Evolutionary conservation across 1,140 invertebrate genomes (phyloP).

Genomic region (Linepithema humile): DNA sequence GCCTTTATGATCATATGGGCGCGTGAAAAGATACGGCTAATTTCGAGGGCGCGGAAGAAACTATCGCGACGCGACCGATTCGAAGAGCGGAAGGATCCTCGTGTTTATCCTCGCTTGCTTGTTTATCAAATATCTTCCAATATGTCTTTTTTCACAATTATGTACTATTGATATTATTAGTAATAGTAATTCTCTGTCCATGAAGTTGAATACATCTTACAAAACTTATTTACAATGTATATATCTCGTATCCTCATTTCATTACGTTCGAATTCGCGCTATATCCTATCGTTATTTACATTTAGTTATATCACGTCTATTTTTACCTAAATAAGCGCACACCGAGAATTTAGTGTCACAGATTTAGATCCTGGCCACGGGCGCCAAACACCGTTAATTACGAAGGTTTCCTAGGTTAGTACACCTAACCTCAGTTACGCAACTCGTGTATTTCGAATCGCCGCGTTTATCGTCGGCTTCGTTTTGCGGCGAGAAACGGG

Average conservation of each 20-base stretch:
- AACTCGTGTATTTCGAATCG: constrained; percentile 33
- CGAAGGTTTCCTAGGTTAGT: constrained; percentile 24
- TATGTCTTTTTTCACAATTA: too few species aligned
- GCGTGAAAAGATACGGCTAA: neutral
- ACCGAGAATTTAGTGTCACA: neutral
- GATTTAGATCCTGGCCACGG: constrained; percentile 16
- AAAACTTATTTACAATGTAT: neutral
- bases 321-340: neutral
- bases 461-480: neutral
- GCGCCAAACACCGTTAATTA: constrained; percentile 27
- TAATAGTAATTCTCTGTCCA: too few species aligned
- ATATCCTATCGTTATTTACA: neutral
- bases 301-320: constrained; percentile 12
- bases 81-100: neutral
- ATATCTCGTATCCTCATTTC: neutral
- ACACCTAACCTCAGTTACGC: constrained; percentile 24
- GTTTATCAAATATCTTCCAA: neutral
- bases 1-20: neutral
- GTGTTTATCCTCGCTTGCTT: neutral
- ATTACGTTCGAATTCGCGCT: neutral
- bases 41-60: neutral
- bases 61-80: neutral
- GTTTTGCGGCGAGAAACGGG: constrained; percentile 25
- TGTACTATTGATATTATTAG: too few species aligned
- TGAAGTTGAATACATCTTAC: too few species aligned